Evolutionary conservation across 2,113 vertebrate genomes (phyloP).

Genomic region (Paramisgurnus dabryanus): DNA sequence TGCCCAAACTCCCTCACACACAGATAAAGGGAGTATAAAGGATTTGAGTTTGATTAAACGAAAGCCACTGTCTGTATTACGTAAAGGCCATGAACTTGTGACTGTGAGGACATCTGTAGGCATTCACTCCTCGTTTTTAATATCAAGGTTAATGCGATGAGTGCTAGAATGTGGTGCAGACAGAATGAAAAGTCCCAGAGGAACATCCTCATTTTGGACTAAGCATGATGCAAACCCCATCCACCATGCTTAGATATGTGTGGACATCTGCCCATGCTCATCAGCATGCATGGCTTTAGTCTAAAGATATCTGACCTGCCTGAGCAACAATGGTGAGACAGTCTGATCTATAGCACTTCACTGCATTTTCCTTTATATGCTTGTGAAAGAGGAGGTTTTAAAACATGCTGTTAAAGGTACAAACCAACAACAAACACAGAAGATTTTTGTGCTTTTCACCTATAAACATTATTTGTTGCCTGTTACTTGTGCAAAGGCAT

Average conservation of each 20-base stretch:
- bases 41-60: slow-evolving; percentile 26
- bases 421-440: slow-evolving; percentile 48
- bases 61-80: slow-evolving; percentile 41
- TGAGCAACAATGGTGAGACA: slow-evolving; percentile 58
- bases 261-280: slow-evolving; percentile 69
- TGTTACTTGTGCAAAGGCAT: background rate
- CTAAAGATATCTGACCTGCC: slow-evolving; percentile 64
- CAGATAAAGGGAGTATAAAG: background rate
- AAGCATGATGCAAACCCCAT: slow-evolving; percentile 57
- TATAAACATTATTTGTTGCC: slow-evolving; percentile 25
- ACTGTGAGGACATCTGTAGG: slow-evolving; percentile 64
- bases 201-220: slow-evolving; percentile 53
- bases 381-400: slow-evolving; percentile 59
- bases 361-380: slow-evolving; percentile 60
- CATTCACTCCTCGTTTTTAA: slow-evolving; percentile 38
- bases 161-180: slow-evolving; percentile 53
- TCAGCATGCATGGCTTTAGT: slow-evolving; percentile 69
- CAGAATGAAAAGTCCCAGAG: slow-evolving; percentile 58
- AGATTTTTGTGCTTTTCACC: slow-evolving; percentile 27
- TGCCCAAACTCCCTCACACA: background rate
- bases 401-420: slow-evolving; percentile 52
- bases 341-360: slow-evolving; percentile 69
- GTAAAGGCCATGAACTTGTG: slow-evolving; percentile 59
- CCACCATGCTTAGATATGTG: slow-evolving; percentile 57
- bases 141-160: slow-evolving; percentile 60